Conservation (phyloP, 2,113 vertebrate genomes). For the Meles meles region DNA sequence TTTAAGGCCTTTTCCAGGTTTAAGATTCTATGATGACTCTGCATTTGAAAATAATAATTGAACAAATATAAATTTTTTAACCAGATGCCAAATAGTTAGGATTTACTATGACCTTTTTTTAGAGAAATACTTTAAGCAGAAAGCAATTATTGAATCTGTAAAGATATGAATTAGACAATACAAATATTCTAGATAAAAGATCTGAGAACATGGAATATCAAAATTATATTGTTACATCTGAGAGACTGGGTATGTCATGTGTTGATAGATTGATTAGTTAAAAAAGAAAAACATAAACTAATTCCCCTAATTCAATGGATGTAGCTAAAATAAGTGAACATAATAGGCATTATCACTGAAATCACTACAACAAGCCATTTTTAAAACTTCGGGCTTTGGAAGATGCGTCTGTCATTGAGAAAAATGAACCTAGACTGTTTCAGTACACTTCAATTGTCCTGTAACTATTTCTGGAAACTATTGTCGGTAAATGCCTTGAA, state of each 20-base stretch:
- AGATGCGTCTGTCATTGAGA: background rate
- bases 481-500: background rate
- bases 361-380: background rate
- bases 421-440: background rate
- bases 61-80: background rate
- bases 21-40: slow-evolving; percentile 2
- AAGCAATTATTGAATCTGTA: background rate
- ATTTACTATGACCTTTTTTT: background rate
- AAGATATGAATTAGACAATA: background rate
- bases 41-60: background rate
- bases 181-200: background rate
- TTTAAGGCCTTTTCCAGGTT: background rate
- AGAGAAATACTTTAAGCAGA: background rate
- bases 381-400: background rate
- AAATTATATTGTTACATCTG: background rate
- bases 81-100: background rate
- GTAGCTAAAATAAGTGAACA: background rate
- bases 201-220: background rate
- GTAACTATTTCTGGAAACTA: background rate
- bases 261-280: background rate
- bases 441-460: background rate
- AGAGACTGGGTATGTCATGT: background rate
- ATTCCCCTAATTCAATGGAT: background rate
- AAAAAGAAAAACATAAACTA: background rate
- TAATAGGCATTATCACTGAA: background rate